These are phyloP conservation scores for Diorhabda elongata DNA, from an alignment of 1,140 invertebrate species.

Conservation along the genomic window DNA sequence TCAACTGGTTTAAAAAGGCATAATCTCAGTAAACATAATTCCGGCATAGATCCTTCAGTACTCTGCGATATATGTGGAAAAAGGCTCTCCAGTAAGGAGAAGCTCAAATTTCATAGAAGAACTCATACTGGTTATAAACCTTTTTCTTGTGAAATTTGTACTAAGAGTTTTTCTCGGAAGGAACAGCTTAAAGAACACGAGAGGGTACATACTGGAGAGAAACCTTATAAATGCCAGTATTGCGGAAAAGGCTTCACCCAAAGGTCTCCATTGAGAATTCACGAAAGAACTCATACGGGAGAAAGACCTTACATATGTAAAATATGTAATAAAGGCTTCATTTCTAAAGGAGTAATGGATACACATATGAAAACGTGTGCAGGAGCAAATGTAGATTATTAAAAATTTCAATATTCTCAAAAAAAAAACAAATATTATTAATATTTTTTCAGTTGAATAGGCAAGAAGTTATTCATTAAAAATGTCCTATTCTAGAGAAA, in stretches of 20 bases:
- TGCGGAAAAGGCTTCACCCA: constrained; percentile 78
- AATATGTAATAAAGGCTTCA: constrained; percentile 50
- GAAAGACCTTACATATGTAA: constrained; percentile 48
- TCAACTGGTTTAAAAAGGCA: constrained; percentile 42
- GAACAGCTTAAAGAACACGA: constrained; percentile 59
- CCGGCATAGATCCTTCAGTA: constrained; percentile 40
- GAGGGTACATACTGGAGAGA: constrained; percentile 61
- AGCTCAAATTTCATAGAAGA: constrained; percentile 64
- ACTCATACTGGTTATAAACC: constrained; percentile 72
- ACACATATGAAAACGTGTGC: constrained; percentile 32
- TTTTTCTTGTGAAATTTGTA: constrained; percentile 64
- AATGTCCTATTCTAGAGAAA: no score
- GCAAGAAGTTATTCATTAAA: no score
- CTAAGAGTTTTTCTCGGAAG: constrained; percentile 60
- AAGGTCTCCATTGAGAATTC: constrained; percentile 63
- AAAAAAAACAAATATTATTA: no score
- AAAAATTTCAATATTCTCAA: no score
- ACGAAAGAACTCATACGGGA: constrained; percentile 57
- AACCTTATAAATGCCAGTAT: constrained; percentile 60
- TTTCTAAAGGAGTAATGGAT: constrained; percentile 32
- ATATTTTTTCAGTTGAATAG: no score
- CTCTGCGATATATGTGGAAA: constrained; percentile 73
- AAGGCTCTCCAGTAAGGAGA: constrained; percentile 64
- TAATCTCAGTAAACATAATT: constrained; percentile 40
- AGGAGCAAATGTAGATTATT: constrained; percentile 8